phyloP scores from a whole-genome alignment of 2,797 vertebrate species.

The Neopelma chrysocephalum region DNA sequence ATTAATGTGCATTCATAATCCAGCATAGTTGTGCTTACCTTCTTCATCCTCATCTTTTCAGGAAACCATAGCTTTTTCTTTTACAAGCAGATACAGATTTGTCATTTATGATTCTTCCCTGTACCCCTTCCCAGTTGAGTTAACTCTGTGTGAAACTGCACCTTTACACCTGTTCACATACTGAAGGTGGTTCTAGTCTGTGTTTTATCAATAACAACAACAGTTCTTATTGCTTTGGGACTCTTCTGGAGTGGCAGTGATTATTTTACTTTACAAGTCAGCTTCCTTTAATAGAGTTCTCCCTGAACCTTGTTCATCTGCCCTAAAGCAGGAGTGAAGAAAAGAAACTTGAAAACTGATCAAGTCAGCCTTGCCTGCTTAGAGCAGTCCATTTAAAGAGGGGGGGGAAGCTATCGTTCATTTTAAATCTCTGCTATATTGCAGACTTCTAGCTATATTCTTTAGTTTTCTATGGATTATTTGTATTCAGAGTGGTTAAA shows the following conservation, averaged over 20 bases:
- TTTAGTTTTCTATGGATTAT: not conserved
- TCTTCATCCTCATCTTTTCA: not conserved
- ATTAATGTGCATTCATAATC: not conserved
- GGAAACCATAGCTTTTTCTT: not conserved
- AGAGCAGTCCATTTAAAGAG: not conserved
- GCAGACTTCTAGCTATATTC: not conserved
- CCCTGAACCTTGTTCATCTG: fast-evolving
- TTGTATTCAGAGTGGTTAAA: not conserved
- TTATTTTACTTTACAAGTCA: not conserved
- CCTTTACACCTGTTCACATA: not conserved
- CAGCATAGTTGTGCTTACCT: not conserved
- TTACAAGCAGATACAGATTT: not conserved
- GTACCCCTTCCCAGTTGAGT: not conserved
- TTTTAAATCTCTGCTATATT: not conserved
- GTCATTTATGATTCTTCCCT: not conserved
- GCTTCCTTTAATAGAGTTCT: not conserved
- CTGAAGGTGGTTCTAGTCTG: not conserved
- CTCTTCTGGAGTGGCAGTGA: not conserved
- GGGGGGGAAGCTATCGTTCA: fast-evolving
- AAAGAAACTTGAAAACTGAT: not conserved
- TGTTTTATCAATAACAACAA: not conserved
- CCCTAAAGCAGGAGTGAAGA: not conserved
- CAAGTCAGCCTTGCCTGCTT: not conserved
- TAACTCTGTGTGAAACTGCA: not conserved
- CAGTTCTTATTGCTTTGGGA: not conserved